A percentile compares a stretch with the other conserved stretches of the same genome.
phyloP scores from a whole-genome alignment of 2,888 invertebrate genomes.

The Phortica okadai region DNA sequence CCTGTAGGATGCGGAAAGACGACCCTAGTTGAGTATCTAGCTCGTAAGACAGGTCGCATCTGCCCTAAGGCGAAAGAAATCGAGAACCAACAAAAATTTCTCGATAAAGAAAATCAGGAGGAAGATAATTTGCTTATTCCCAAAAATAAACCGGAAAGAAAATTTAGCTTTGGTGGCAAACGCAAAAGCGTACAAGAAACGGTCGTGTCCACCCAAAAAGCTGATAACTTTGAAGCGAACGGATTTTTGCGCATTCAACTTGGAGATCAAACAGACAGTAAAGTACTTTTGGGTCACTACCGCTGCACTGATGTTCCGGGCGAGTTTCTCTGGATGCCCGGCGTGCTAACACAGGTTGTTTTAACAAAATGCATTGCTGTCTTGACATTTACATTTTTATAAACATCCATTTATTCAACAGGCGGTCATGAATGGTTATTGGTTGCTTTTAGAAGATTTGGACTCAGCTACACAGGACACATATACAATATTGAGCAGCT shows the following conservation, averaged over 20 bases:
- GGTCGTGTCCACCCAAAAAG: conserved; percentile 41
- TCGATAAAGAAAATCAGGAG: conserved; percentile 42
- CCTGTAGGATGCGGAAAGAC: conserved; percentile 98
- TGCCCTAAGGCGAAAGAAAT: conserved; percentile 66
- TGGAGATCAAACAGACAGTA: conserved; percentile 97
- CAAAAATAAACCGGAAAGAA: conserved; percentile 48
- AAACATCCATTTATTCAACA: conserved; percentile 38
- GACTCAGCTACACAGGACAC: conserved; percentile 96
- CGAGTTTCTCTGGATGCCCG: conserved; percentile 97
- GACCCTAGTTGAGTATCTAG: conserved; percentile 90
- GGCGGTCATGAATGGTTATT: conserved; percentile 90
- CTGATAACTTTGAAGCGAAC: conserved; percentile 59
- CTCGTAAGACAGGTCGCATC: conserved; percentile 84
- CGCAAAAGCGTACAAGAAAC: conserved; percentile 51
- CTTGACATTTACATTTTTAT: neutral
- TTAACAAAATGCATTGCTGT: neutral
- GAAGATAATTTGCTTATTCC: conserved; percentile 43
- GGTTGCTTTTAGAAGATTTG: conserved; percentile 96
- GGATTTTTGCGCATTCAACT: conserved; percentile 91
- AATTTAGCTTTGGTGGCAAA: conserved; percentile 48
- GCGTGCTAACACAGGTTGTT: conserved; percentile 88
- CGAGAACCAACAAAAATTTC: conserved; percentile 41
- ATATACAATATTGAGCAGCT: conserved; percentile 88
- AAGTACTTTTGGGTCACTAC: conserved; percentile 89
- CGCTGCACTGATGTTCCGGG: conserved; percentile 97